phyloP scores from a whole-genome alignment of 2,113 vertebrate species.

The Xyliphius kryptos region DNA sequence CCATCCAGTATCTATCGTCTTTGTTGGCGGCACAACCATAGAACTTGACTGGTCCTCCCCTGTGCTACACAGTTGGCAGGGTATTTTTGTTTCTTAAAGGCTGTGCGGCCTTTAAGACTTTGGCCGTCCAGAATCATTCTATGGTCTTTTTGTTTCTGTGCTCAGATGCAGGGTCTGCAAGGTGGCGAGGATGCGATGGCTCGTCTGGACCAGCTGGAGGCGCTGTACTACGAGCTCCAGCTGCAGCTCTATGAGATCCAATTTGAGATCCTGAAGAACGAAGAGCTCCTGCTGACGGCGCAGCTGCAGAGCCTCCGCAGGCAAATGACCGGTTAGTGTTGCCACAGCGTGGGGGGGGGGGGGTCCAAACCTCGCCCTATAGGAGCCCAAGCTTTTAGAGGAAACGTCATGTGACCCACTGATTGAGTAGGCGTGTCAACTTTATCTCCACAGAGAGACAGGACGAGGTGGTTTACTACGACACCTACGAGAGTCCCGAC shows the following conservation, averaged over 20 bases:
- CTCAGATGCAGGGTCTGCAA: conserved; percentile 88
- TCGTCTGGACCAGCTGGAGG: conserved; percentile 86
- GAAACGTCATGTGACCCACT: too few species aligned
- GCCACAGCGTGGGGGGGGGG: too few species aligned
- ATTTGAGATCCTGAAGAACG: conserved; percentile 91
- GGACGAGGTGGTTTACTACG: conserved; percentile 96
- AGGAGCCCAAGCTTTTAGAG: too few species aligned
- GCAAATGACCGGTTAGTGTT: conserved; percentile 81
- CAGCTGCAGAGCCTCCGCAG: conserved; percentile 91
- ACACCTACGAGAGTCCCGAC: conserved; percentile 92
- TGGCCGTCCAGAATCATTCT: too few species aligned
- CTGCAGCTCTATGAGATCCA: conserved; percentile 95
- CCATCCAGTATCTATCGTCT: background rate
- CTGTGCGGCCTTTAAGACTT: too few species aligned
- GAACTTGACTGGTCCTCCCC: too few species aligned
- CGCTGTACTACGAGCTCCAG: conserved; percentile 92
- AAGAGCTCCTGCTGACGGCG: conserved; percentile 87
- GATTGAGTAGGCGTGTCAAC: conserved; percentile 16
- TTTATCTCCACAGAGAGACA: conserved; percentile 55
- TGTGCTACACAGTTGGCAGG: too few species aligned
- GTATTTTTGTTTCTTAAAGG: too few species aligned
- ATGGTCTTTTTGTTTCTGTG: background rate
- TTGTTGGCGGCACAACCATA: too few species aligned
- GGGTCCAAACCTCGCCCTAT: too few species aligned
- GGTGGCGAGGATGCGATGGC: conserved; percentile 85